phyloP scores from a whole-genome alignment of 2,113 vertebrate genomes.

The Pholis gunnellus region DNA sequence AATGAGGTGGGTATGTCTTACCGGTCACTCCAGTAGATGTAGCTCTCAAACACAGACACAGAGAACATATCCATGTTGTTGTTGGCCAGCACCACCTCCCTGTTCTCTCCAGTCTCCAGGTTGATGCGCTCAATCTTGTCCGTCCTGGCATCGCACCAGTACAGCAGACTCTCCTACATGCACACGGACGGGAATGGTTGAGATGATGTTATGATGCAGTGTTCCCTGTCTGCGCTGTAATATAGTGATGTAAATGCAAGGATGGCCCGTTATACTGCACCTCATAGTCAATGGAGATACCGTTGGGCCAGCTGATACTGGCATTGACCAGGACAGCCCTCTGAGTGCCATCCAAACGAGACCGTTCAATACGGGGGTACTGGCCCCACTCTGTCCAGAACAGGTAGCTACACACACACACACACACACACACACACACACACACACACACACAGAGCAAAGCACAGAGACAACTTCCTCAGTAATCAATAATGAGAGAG shows the following conservation, averaged over 20 bases:
- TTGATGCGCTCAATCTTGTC: slow-evolving; percentile 97
- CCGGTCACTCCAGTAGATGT: slow-evolving; percentile 99
- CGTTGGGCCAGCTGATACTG: slow-evolving; percentile 99
- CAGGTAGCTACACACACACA: slow-evolving; percentile 86
- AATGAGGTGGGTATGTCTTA: slow-evolving; percentile 56
- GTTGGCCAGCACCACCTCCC: slow-evolving; percentile 93
- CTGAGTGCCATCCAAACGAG: slow-evolving; percentile 91
- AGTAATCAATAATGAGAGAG: slow-evolving; percentile 24
- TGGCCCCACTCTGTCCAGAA: slow-evolving; percentile 99
- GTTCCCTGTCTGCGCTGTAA: not conserved
- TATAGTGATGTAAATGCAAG: not conserved
- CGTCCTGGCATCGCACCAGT: slow-evolving; percentile 97
- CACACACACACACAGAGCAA: slow-evolving; percentile 2
- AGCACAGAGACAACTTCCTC: slow-evolving; percentile 17
- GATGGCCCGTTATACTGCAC: slow-evolving; percentile 69
- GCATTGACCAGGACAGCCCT: slow-evolving; percentile 92
- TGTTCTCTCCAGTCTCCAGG: slow-evolving; percentile 93
- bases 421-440: slow-evolving; percentile 21
- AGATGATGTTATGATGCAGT: not conserved
- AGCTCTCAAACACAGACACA: slow-evolving; percentile 95
- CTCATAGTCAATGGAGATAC: slow-evolving; percentile 96
- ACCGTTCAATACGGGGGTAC: slow-evolving; percentile 95
- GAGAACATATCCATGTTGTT: slow-evolving; percentile 99
- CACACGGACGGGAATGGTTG: slow-evolving; percentile 5
- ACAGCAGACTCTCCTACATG: slow-evolving; percentile 90